A percentile compares a stretch with the other conserved stretches of the same genome.
Conservation (phyloP, 1,140 invertebrate species). For the Penaeus vannamei region DNA sequence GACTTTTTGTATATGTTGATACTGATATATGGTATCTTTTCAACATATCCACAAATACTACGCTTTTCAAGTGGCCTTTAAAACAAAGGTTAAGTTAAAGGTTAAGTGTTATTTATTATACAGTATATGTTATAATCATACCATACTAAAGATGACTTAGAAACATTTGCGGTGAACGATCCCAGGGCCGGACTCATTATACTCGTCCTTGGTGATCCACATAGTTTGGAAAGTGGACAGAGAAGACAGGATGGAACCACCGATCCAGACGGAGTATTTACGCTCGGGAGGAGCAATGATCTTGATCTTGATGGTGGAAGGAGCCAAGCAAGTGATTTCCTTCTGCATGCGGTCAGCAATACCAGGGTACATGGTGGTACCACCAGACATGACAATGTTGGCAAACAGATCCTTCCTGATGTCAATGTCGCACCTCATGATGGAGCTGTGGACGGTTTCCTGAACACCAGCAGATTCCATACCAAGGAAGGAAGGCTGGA, state of each 20-base stretch:
- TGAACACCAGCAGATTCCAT: constrained; percentile 73
- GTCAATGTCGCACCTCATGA: constrained; percentile 87
- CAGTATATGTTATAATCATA: too few relatives aligned
- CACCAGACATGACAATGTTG: constrained; percentile 78
- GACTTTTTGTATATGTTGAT: too few relatives aligned
- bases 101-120: too few relatives aligned
- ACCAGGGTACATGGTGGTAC: constrained; percentile 78
- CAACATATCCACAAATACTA: too few relatives aligned
- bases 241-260: constrained; percentile 88
- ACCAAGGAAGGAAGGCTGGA: constrained; percentile 83
- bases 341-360: constrained; percentile 77
- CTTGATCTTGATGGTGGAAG: constrained; percentile 78
- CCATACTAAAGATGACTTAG: too few relatives aligned
- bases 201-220: too few relatives aligned
- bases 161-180: too few relatives aligned
- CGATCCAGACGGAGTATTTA: constrained; percentile 85
- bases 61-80: too few relatives aligned
- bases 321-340: constrained; percentile 76
- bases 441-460: constrained; percentile 61
- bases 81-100: too few relatives aligned
- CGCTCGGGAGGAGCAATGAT: constrained; percentile 72
- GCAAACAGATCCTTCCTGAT: constrained; percentile 69
- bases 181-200: too few relatives aligned
- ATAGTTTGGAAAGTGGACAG: constrained; percentile 85
- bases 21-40: too few relatives aligned